These are phyloP conservation scores for Chymomyza costata DNA, from an alignment of 1,140 invertebrate species.

Conservation along the genomic window DNA sequence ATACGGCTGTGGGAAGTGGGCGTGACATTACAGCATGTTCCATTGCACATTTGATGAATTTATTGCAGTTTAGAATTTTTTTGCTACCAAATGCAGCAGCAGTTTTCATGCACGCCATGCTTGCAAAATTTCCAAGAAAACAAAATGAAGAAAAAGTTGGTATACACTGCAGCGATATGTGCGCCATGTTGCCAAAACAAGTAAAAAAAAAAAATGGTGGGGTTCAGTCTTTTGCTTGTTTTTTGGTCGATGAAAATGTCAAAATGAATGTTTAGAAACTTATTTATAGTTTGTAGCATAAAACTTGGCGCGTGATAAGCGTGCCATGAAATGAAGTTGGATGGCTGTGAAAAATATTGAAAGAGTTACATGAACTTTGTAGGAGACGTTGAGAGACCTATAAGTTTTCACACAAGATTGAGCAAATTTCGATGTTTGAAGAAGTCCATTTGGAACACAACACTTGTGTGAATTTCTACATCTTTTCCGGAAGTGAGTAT, in stretches of 20 bases:
- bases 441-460: no score
- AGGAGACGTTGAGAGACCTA: no score
- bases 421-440: no score
- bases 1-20: constrained; percentile 33
- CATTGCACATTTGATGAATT: constrained; percentile 74
- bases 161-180: constrained; percentile 32
- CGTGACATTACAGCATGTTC: constrained; percentile 73
- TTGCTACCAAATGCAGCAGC: constrained; percentile 60
- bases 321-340: constrained; percentile 54
- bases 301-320: constrained; percentile 38
- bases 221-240: constrained; percentile 20
- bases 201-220: constrained; percentile 9
- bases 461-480: no score
- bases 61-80: constrained; percentile 75
- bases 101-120: constrained; percentile 28
- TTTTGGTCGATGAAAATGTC: constrained; percentile 49
- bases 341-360: no score
- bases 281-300: constrained; percentile 52
- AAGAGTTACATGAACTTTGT: no score
- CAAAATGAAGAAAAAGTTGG: constrained; percentile 27
- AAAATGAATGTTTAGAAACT: constrained; percentile 66
- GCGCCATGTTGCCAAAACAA: constrained; percentile 27
- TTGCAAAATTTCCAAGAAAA: no score
- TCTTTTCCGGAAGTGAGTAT: no score
- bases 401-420: no score